Base-by-base conservation (phyloP, 2,113 vertebrate species). In the Crotophaga sulcirostris region DNA sequence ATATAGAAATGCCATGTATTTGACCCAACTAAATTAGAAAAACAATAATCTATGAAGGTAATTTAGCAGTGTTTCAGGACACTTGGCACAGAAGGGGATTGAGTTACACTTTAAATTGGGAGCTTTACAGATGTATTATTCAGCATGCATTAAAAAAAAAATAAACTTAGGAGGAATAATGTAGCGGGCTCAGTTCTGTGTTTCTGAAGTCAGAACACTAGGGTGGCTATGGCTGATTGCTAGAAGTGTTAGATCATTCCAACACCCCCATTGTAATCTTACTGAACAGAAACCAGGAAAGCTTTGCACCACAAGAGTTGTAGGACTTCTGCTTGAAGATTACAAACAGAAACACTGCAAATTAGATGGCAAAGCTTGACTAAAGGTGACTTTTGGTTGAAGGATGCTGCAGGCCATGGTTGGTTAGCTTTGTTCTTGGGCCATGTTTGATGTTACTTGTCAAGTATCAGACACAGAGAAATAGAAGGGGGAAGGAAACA, bases 301-400 rank as follows among this genome's bases (percentile, higher is more conserved):
- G 33, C 75, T 70, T 91, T 84, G 60, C 25, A 74, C 10, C 3
- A 1, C 23, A 38, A 79, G 54, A 91, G 31, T 87, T 95, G 82
- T 85, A 94, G 87, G 77, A 93, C 51, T 70, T 92, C 38, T 88
- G 25, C 64, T 84, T 78, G 42, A 93, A 92, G 58, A 81, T 10
- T 62, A 38, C 80, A 90, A 72, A 64, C 31, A 90, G 66, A 79
- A 92, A 59, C n/a, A 52, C 31, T 80, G 72, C 56, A 93, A 75
- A 87, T 84, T 69, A 91, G 62, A 72, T 59, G 21, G 59, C 60
- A 93, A 89, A 74, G 8, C 70, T 66, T 93, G 91, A 81, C 73
- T 94, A 66, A 89, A 92, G 64, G 85, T 80, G 87, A 95, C 84
- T 78, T 93, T 73, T 87, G 58, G 87, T 84, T 94, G 73, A 93